Evolutionary conservation across 2,797 vertebrate species (phyloP).

Genomic region (Sebastes minor): DNA sequence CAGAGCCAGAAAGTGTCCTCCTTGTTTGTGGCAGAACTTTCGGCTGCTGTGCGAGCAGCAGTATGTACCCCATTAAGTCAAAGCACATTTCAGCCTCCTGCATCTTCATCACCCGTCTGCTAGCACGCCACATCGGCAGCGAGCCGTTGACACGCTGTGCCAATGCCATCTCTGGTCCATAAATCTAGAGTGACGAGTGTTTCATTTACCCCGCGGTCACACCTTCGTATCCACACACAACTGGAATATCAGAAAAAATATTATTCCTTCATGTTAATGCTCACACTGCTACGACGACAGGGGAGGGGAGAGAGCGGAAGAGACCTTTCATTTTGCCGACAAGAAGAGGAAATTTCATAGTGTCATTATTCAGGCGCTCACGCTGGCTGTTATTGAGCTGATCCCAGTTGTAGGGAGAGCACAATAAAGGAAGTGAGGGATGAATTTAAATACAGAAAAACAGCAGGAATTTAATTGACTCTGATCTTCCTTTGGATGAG

Average conservation of each 20-base stretch:
- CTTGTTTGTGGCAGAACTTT: constrained; percentile 33
- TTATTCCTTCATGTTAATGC: constrained; percentile 20
- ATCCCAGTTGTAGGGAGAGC: constrained; percentile 15
- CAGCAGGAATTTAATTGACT: constrained; percentile 14
- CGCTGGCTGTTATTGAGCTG: constrained; percentile 13
- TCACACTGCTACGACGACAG: constrained; percentile 4
- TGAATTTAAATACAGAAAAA: constrained; percentile 39
- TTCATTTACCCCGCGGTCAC: constrained; percentile 56
- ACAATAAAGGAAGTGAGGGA: constrained; percentile 3
- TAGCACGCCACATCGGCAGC: constrained; percentile 4
- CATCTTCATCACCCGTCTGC: constrained; percentile 24
- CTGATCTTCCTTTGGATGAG: constrained; percentile 22
- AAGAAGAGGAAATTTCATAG: constrained; percentile 22
- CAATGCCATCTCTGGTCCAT: constrained; percentile 47
- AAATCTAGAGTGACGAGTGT: constrained; percentile 59
- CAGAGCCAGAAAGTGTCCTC: constrained; percentile 42
- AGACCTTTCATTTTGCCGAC: neutral
- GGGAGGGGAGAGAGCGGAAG: neutral
- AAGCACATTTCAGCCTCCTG: constrained; percentile 50
- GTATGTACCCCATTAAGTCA: constrained; percentile 61
- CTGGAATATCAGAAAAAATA: constrained; percentile 35
- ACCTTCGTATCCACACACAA: constrained; percentile 27
- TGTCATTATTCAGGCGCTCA: neutral
- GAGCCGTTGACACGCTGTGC: constrained; percentile 24
- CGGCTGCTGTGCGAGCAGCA: constrained; percentile 34